Evolutionary conservation across 2,888 invertebrate species (phyloP), one percentile per base, ranked within the genome.

Genomic region (Dione juno): DNA sequence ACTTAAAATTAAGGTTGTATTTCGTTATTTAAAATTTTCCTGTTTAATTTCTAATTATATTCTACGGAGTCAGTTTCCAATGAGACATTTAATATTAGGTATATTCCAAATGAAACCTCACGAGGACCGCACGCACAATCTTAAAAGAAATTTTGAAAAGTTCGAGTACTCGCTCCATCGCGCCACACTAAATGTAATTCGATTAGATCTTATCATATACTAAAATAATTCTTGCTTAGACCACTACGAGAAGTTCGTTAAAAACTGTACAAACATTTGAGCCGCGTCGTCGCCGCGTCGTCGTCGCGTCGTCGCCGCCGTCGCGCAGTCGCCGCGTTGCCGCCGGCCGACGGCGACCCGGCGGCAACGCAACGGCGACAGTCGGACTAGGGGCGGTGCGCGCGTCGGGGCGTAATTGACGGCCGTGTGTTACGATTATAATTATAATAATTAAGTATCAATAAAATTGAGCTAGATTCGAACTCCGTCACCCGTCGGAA

Each of bases 231-330:
- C 85, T 92, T 86, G 90, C 92, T 92, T 91, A 91, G 79, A 84
- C 78, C 80, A 80, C 93, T 92, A 92, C 88, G 87, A 92, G 89
- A 92, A 89, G 88, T 90, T 89, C 84, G 84, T 88, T 90, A 90
- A 88, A 89, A 91, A 90, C 92, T 93, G 93, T 92, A 93, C 92
- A 93, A 92, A 92, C 89, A 87, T 88, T 85, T 86, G 84, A 81
- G 88, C 82, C 69, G 82, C 82, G 85, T 85, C 82, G 84, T 81
- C 80, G 84, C 87, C 87, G 88, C 88, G 87, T 84, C 83, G 83
- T 84, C 79, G 80, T 67, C 67, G 79, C 77, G 74, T 54, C 50
- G 52, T n/a, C n/a, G 84, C 82, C 83, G 80, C 80, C 79, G 80
- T 67, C 67, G 79, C 77, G 81, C 80, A n/a, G n/a, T n/a, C n/a